Evolutionary conservation across 2,797 vertebrate genomes (phyloP), one percentile per base, ranked within the genome.

Genomic region (Argyrosomus regius): DNA sequence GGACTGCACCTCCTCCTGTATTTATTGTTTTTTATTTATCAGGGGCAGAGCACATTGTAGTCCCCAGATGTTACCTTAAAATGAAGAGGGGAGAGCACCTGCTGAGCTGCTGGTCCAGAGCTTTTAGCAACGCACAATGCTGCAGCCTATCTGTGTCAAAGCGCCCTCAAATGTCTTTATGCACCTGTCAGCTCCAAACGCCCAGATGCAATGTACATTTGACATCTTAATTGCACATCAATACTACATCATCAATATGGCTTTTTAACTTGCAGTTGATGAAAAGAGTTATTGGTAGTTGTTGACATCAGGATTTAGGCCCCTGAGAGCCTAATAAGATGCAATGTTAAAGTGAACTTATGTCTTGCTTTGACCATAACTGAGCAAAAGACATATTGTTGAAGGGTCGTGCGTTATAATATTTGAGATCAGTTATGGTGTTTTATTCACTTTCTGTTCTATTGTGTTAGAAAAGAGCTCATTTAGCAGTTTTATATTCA

Each of bases 211-310:
- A 26, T 54, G 43, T 57, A 43, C 43, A 66, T 63, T 58, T 57
- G 7, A n/a, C 59, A 52, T 4, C 22, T 53, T 69, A 65, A 71
- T 56, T 80, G 43, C n/a, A 79, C 83, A 86, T 85, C 61, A 53
- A 31, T 72, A 20, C 5, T 49, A 52, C 24, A 22, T 22, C 22
- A 22, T 22, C 22, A 22, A 22, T 22, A 22, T 45, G 13, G 43
- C 35, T 8, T 9, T 39, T 45, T 3, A 14, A 45, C n/a, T 83
- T 76, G 52, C 48, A 45, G 52, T 28, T 63, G 63, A 82, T 70
- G 24, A 17, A 62, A 61, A 81, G 20, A 39, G 28, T 41, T 59
- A 71, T 28, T 81, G 58, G 71, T 43, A 28, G 31, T 16, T 58
- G 73, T 18, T 59, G 57, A 52, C 43, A 43, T 14, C 1, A 45